A percentile compares a stretch with the other conserved stretches of the same genome.
phyloP scores from a whole-genome alignment of 2,113 vertebrate species.

The Clinocottus analis region DNA sequence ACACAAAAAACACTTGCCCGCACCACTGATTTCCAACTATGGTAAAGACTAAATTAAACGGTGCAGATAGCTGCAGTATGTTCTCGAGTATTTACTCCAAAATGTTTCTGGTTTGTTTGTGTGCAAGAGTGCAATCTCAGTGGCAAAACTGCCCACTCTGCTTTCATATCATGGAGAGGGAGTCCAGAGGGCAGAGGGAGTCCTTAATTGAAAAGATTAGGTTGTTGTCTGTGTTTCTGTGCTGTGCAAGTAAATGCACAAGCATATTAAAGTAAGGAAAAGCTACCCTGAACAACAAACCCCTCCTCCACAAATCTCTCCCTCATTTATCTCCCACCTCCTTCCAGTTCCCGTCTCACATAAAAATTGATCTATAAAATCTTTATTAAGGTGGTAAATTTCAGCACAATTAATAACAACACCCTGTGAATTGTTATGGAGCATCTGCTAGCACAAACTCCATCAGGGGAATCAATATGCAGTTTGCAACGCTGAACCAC shows the following conservation, averaged over 20 bases:
- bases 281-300: slow-evolving; percentile 19
- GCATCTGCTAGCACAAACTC: slow-evolving; percentile 76
- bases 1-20: slow-evolving; percentile 26
- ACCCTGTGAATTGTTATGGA: slow-evolving; percentile 74
- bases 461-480: slow-evolving; percentile 73
- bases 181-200: slow-evolving; percentile 31
- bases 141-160: slow-evolving; percentile 30
- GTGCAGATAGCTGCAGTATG: slow-evolving; percentile 53
- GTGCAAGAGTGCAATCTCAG: slow-evolving; percentile 18
- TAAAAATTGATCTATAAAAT: slow-evolving; percentile 80
- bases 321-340: slow-evolving; percentile 48
- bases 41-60: slow-evolving; percentile 28
- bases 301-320: slow-evolving; percentile 24
- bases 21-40: slow-evolving; percentile 55
- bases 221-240: slow-evolving; percentile 42
- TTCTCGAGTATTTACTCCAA: slow-evolving; percentile 21
- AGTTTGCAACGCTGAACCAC: slow-evolving; percentile 36
- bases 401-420: slow-evolving; percentile 82
- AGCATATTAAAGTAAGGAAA: slow-evolving; percentile 27
- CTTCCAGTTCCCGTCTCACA: slow-evolving; percentile 38
- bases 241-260: slow-evolving; percentile 16
- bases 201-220: slow-evolving; percentile 67
- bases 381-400: slow-evolving; percentile 82
- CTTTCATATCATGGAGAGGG: slow-evolving; percentile 28
- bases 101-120: slow-evolving; percentile 43